phyloP scores from a whole-genome alignment of 2,797 vertebrate species.

The Lithobates pipiens region DNA sequence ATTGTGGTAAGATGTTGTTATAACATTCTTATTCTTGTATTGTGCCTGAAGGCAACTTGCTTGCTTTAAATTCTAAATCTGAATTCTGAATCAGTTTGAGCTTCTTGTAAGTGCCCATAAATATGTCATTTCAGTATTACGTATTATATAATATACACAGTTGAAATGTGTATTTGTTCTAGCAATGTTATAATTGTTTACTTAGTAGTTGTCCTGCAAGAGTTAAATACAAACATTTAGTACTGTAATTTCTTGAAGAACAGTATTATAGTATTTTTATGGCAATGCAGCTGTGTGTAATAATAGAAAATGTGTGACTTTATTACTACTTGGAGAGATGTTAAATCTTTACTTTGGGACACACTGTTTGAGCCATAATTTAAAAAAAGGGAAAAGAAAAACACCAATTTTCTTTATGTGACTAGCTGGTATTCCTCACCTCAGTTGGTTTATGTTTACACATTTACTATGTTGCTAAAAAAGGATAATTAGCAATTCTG shows the following conservation, averaged over 20 bases:
- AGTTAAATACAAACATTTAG: slow-evolving; percentile 57
- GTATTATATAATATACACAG: background rate
- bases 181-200: background rate
- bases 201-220: background rate
- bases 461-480: background rate
- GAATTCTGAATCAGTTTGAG: background rate
- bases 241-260: slow-evolving; percentile 39
- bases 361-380: slow-evolving; percentile 34
- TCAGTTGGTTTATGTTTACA: slow-evolving; percentile 17
- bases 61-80: no score
- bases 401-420: slow-evolving; percentile 27
- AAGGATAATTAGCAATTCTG: slow-evolving; percentile 3
- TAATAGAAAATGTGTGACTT: slow-evolving; percentile 60
- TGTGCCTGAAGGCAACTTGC: background rate
- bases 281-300: slow-evolving; percentile 58
- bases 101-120: background rate
- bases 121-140: background rate
- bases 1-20: background rate
- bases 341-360: slow-evolving; percentile 52
- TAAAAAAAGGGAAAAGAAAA: slow-evolving; percentile 28
- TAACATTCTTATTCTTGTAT: background rate
- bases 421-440: slow-evolving; percentile 11
- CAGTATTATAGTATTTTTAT: slow-evolving; percentile 48
- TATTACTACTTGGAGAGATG: slow-evolving; percentile 51
- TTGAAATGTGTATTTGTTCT: background rate